Conservation (phyloP, 2,888 invertebrate species). For the Meliscaeva auricollis region DNA sequence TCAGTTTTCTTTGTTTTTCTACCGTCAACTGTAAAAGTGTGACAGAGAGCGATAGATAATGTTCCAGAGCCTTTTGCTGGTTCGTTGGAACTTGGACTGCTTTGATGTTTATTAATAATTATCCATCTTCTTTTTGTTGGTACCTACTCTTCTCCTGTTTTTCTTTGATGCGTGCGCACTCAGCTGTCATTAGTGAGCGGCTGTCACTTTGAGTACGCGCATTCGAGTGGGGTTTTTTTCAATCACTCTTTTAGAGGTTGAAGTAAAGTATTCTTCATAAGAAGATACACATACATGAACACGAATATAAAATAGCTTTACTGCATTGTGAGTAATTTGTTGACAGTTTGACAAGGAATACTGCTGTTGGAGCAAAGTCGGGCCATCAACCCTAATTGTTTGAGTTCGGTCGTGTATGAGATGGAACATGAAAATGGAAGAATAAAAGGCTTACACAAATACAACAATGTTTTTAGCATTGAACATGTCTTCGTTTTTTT, state of each 20-base stretch:
- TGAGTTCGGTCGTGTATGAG: constrained; percentile 39
- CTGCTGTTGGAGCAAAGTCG: constrained; percentile 53
- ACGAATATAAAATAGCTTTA: constrained; percentile 11
- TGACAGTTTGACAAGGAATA: constrained; percentile 71
- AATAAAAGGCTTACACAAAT: constrained; percentile 41
- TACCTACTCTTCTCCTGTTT: constrained; percentile 16
- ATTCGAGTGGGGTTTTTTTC: constrained; percentile 69
- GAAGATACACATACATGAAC: too few relatives aligned
- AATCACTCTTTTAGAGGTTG: constrained; percentile 43
- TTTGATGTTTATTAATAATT: constrained; percentile 39
- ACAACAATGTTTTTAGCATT: constrained; percentile 43
- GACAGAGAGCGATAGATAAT: constrained; percentile 40
- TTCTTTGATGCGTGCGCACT: constrained; percentile 78
- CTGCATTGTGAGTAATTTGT: constrained; percentile 70
- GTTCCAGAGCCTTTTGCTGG: neutral
- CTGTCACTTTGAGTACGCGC: constrained; percentile 73
- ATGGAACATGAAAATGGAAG: constrained; percentile 33
- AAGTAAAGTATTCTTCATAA: constrained; percentile 2
- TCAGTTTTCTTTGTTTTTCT: constrained; percentile 14
- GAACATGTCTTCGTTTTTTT: neutral
- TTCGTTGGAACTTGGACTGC: constrained; percentile 23
- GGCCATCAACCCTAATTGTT: constrained; percentile 67
- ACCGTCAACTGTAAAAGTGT: neutral
- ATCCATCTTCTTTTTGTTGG: constrained; percentile 47
- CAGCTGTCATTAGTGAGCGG: constrained; percentile 83